A percentile compares a stretch with the other conserved stretches of the same genome.
These are phyloP conservation scores for Synergus itoensis DNA, from an alignment of 2,888 invertebrate species.

Conservation along the genomic window DNA sequence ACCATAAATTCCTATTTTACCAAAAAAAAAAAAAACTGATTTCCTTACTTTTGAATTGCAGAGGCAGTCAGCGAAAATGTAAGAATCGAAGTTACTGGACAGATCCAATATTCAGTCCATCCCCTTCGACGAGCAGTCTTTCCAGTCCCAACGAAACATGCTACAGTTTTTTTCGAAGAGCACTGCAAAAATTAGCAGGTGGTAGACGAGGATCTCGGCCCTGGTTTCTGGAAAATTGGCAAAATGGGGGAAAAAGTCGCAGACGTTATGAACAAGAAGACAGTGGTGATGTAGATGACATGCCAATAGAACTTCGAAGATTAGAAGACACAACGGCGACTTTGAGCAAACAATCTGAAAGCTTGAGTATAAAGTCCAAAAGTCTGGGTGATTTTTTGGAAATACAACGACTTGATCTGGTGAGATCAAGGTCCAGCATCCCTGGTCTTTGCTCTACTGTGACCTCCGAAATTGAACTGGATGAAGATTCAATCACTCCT, in stretches of 20 bases:
- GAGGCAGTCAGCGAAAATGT: constrained; percentile 78
- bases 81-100: constrained; percentile 82
- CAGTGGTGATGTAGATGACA: constrained; percentile 84
- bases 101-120: constrained; percentile 80
- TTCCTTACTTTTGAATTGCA: constrained; percentile 50
- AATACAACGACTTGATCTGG: constrained; percentile 85
- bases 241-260: constrained; percentile 75
- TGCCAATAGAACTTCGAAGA: constrained; percentile 92
- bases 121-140: constrained; percentile 90
- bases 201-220: constrained; percentile 81
- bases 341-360: constrained; percentile 65
- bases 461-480: constrained; percentile 63
- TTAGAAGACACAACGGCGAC: constrained; percentile 82
- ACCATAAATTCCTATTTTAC: too few species aligned
- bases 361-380: constrained; percentile 86
- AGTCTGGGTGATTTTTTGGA: constrained; percentile 91
- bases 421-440: constrained; percentile 87
- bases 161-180: constrained; percentile 94
- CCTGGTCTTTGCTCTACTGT: constrained; percentile 81
- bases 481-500: constrained; percentile 50
- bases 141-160: constrained; percentile 96
- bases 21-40: too few species aligned
- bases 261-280: constrained; percentile 74
- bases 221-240: constrained; percentile 92
- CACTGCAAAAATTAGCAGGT: constrained; percentile 90